Base-by-base conservation (phyloP, 2,888 invertebrate species). In the Entomobrya proxima region DNA sequence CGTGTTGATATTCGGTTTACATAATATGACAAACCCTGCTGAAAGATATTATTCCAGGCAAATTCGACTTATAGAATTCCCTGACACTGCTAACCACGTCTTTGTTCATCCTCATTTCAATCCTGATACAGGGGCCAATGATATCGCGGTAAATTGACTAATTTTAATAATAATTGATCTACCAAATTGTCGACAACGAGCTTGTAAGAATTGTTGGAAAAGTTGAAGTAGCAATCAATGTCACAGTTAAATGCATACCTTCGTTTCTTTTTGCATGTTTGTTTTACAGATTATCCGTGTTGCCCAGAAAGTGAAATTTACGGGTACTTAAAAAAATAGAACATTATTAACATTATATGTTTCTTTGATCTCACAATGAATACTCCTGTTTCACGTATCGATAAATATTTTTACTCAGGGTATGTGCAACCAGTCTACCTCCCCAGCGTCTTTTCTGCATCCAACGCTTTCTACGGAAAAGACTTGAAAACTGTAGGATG, bases 381-480 rank as follows among this genome's bases (percentile, higher is more conserved):
- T 7, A 18, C 9, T 7, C 37, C 35, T 72, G 9, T 11, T n/a
- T 5, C 37, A 37, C 21, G 40, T 21, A 21, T 5, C 30, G 52
- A 27, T 3, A 47, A 50, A 32, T 18, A 30, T n/a, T 75, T 32
- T 77, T 77, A 27, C 35, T 27, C 24, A 89, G 89, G 82, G 18
- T 88, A 87, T 35, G 88, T 89, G 1, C 89, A 89, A 30, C 89
- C 89, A 1, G 69, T 89, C 18, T 89, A 87, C 37, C 85, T 89
- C 7, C 89, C 89, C 11, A 89, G 88, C 52, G 64, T 86, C 18
- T 88, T 81, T 47, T 83, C 88, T 2, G 64, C 79, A 18, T 86
- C 88, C 0, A 89, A 86, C 44, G 74, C 86, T 15, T 89, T 89
- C 67, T 76, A 76, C 24, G 86, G 79, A 32, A 88, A 88, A 78